Evolutionary conservation across 2,113 vertebrate genomes (phyloP).

Genomic region (Protobothrops flavoviridis): DNA sequence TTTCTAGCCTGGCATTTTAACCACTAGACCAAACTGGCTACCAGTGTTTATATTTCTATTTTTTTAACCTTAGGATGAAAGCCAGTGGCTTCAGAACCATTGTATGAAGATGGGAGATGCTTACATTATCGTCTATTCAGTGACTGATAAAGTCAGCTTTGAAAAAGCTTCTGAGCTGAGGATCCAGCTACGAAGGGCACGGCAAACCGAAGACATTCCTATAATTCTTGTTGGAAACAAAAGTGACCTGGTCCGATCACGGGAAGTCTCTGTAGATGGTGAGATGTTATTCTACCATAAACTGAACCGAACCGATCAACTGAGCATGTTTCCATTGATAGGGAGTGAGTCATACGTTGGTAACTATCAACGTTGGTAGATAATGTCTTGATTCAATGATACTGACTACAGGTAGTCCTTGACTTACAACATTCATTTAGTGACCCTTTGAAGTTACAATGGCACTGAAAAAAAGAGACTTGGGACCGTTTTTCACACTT

Average conservation of each 20-base stretch:
- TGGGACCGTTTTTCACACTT: too few relatives aligned
- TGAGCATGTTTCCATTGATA: not conserved
- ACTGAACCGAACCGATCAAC: not conserved
- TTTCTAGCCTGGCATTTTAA: too few relatives aligned
- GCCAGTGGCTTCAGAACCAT: constrained; percentile 91
- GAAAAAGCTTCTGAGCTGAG: constrained; percentile 96
- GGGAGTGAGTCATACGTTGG: not conserved
- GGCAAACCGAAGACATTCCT: constrained; percentile 94
- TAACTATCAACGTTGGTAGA: not conserved
- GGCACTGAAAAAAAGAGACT: too few relatives aligned
- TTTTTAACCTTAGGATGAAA: constrained; percentile 80
- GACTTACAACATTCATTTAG: too few relatives aligned
- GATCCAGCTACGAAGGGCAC: constrained; percentile 91
- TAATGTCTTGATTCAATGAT: too few relatives aligned
- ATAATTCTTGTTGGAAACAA: constrained; percentile 99
- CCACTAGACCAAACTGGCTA: too few relatives aligned
- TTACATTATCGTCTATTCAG: constrained; percentile 97
- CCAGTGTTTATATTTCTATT: not conserved
- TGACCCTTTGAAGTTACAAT: too few relatives aligned
- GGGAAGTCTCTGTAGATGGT: constrained; percentile 97
- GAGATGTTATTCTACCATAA: constrained; percentile 52
- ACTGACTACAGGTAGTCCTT: too few relatives aligned
- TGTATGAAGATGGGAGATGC: constrained; percentile 98
- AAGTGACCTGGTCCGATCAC: constrained; percentile 93
- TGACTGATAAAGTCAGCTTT: constrained; percentile 96